phyloP scores from a whole-genome alignment of 1,140 invertebrate species.

The Eurosta solidaginis region DNA sequence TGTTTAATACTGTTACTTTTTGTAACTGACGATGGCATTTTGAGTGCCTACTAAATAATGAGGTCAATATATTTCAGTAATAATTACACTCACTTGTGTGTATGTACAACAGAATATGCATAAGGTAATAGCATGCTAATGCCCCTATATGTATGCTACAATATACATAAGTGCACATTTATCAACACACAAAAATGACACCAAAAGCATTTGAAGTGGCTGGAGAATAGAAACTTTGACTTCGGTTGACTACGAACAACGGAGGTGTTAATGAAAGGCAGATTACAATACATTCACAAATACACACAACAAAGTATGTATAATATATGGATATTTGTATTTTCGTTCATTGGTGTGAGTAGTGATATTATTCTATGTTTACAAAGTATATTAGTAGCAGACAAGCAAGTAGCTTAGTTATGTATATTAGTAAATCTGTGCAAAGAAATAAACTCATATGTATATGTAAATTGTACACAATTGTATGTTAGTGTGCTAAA shows the following conservation, averaged over 20 bases:
- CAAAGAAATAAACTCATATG: too few relatives aligned
- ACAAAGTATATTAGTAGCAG: too few relatives aligned
- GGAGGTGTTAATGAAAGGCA: not conserved
- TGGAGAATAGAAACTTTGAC: not conserved
- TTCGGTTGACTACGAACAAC: not conserved
- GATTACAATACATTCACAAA: too few relatives aligned
- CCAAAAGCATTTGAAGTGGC: not conserved
- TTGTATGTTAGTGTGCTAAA: too few relatives aligned
- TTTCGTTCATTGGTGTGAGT: too few relatives aligned
- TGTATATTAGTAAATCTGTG: too few relatives aligned
- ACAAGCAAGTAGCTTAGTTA: too few relatives aligned
- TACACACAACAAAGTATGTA: not conserved
- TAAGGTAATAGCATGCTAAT: not conserved
- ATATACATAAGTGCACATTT: not conserved
- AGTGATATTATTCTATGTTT: too few relatives aligned
- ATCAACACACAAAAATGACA: not conserved
- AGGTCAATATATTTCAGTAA: slow-evolving; percentile 24
- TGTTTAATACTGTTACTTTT: not conserved
- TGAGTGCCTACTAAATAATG: slow-evolving; percentile 19
- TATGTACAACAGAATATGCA: not conserved
- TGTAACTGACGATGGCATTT: slow-evolving; percentile 4
- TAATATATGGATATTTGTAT: not conserved
- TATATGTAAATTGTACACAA: too few relatives aligned
- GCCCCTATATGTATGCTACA: not conserved
- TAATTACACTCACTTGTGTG: not conserved